phyloP scores from a whole-genome alignment of 2,113 vertebrate species.

The Pongo abelii region DNA sequence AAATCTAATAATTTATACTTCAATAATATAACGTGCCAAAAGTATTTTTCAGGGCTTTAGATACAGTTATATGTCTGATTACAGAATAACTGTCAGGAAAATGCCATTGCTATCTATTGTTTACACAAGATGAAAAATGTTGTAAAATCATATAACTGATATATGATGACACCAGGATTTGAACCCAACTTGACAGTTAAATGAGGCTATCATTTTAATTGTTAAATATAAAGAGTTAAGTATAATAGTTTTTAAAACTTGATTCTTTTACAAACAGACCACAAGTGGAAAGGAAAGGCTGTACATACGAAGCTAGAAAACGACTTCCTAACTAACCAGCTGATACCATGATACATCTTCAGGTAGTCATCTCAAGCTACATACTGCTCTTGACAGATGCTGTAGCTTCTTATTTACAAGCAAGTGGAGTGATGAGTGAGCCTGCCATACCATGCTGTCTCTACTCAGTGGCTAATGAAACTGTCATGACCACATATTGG shows the following conservation, averaged over 20 bases:
- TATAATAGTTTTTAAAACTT: neutral
- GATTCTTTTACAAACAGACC: neutral
- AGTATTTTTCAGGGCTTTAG: neutral
- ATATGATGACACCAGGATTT: neutral
- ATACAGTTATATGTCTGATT: neutral
- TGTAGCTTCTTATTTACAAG: neutral
- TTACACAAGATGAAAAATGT: neutral
- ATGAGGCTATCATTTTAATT: neutral
- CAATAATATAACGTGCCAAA: neutral
- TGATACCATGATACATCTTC: neutral
- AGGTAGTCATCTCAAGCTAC: neutral
- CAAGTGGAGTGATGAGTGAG: neutral
- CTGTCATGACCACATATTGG: neutral
- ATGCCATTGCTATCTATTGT: neutral
- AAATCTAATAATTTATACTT: neutral
- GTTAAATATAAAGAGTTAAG: neutral
- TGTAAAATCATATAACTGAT: neutral
- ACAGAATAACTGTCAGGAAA: neutral
- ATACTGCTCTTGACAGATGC: neutral
- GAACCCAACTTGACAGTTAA: neutral
- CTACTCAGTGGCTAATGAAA: neutral
- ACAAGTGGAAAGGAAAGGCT: neutral
- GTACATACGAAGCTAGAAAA: neutral
- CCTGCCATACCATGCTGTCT: neutral
- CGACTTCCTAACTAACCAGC: neutral